Evolutionary conservation across 2,888 invertebrate genomes (phyloP).

Genomic region (Tachina fera): DNA sequence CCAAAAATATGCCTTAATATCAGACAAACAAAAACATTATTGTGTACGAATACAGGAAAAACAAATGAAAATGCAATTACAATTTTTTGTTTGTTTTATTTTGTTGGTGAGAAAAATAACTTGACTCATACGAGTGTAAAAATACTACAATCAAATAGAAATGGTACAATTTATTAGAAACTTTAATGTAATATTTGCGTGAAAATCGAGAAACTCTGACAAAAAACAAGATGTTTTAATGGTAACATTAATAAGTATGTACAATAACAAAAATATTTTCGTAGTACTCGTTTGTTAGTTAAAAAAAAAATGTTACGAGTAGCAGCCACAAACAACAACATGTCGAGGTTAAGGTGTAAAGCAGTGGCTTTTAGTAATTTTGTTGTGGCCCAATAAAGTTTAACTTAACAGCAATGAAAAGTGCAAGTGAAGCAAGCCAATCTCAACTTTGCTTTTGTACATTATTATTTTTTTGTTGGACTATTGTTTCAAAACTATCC

Average conservation of each 20-base stretch:
- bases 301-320: constrained; percentile 11
- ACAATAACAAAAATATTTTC: constrained; percentile 38
- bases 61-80: constrained; percentile 68
- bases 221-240: constrained; percentile 53
- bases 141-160: constrained; percentile 38
- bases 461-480: neutral
- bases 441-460: neutral
- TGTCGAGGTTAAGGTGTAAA: constrained; percentile 23
- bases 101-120: constrained; percentile 42
- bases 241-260: constrained; percentile 43
- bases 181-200: constrained; percentile 71
- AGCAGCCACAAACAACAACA: constrained; percentile 16
- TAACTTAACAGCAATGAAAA: constrained; percentile 13
- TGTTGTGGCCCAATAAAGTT: constrained; percentile 55
- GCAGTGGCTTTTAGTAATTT: constrained; percentile 13
- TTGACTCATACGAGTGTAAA: neutral
- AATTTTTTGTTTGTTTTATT: constrained; percentile 28
- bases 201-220: constrained; percentile 64
- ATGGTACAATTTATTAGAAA: constrained; percentile 51
- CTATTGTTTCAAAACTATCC: neutral
- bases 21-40: constrained; percentile 23
- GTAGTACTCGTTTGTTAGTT: constrained; percentile 42
- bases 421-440: constrained; percentile 51
- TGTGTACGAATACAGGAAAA: constrained; percentile 57
- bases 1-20: constrained; percentile 47